phyloP scores from a whole-genome alignment of 2,113 vertebrate species.

The Rhea americana region DNA sequence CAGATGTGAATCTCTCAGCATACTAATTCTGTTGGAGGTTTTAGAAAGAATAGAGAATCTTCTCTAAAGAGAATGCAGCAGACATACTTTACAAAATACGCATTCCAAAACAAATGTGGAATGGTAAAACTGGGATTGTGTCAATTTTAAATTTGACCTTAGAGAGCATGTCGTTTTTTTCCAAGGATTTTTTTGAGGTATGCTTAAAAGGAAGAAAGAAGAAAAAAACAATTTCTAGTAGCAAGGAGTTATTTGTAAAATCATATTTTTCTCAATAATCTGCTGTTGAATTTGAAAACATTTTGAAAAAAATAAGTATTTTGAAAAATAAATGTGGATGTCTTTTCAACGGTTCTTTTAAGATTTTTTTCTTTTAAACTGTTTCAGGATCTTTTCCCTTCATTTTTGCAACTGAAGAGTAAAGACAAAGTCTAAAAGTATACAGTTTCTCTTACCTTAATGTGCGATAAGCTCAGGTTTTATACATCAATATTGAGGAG shows the following conservation, averaged over 20 bases:
- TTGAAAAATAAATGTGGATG: not conserved
- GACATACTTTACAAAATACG: not conserved
- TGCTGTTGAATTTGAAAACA: not conserved
- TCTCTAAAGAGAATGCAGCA: not conserved
- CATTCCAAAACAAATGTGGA: not conserved
- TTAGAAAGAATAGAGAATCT: not conserved
- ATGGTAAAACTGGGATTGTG: not conserved
- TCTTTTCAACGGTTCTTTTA: not conserved
- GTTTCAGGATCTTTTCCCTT: not conserved
- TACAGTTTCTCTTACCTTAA: not conserved
- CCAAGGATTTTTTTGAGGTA: slow-evolving; percentile 13
- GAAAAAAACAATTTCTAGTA: not conserved
- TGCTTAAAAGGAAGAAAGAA: slow-evolving; percentile 20
- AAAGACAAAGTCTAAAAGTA: not conserved
- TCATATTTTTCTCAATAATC: not conserved
- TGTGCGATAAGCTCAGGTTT: not conserved
- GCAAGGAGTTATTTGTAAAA: slow-evolving; percentile 11
- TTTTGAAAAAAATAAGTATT: not conserved
- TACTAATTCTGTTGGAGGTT: not conserved
- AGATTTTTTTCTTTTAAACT: not conserved
- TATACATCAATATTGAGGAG: not conserved
- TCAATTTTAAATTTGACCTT: not conserved
- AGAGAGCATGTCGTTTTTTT: slow-evolving; percentile 6
- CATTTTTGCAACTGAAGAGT: not conserved
- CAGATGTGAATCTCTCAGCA: not conserved